A percentile compares a stretch with the other conserved stretches of the same genome.
Evolutionary conservation across 2,888 invertebrate species (phyloP).

Genomic region (Drosophila histrio): DNA sequence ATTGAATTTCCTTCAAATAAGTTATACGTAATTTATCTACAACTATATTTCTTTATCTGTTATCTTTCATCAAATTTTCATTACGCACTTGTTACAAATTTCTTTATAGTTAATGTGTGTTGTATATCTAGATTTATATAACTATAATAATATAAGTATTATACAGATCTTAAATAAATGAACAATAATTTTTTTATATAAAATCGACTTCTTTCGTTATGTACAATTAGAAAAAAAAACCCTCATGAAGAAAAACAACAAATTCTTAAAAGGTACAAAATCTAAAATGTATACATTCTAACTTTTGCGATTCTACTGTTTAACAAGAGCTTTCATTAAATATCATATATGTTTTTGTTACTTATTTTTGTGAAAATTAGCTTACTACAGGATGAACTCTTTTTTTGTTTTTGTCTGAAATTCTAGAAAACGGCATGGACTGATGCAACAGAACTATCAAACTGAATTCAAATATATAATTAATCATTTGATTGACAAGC

Average conservation of each 20-base stretch:
- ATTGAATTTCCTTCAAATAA: conserved; percentile 59
- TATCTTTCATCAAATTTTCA: conserved; percentile 5
- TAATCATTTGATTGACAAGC: background rate
- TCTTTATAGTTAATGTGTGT: conserved; percentile 14
- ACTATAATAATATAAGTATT: conserved; percentile 29
- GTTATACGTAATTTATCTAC: conserved; percentile 59
- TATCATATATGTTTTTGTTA: conserved; percentile 4
- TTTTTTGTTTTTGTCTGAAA: background rate
- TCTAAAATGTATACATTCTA: conserved; percentile 10
- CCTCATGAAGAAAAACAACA: conserved; percentile 18
- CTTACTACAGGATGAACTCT: background rate
- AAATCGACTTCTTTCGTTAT: conserved; percentile 20
- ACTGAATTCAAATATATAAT: background rate
- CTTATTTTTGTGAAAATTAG: conserved; percentile 10
- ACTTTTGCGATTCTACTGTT: conserved; percentile 2
- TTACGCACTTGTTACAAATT: conserved; percentile 38
- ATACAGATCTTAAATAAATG: conserved; percentile 49
- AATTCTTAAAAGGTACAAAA: conserved; percentile 26
- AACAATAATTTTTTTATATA: conserved; percentile 43
- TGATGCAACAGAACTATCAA: conserved; percentile 4
- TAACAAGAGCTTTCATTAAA: conserved; percentile 21
- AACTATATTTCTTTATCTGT: conserved; percentile 8
- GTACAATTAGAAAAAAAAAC: conserved; percentile 22
- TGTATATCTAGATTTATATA: conserved; percentile 26
- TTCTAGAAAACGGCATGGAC: background rate